Base-by-base conservation (phyloP, 2,888 invertebrate species). In the Netelia fuscicornis region DNA sequence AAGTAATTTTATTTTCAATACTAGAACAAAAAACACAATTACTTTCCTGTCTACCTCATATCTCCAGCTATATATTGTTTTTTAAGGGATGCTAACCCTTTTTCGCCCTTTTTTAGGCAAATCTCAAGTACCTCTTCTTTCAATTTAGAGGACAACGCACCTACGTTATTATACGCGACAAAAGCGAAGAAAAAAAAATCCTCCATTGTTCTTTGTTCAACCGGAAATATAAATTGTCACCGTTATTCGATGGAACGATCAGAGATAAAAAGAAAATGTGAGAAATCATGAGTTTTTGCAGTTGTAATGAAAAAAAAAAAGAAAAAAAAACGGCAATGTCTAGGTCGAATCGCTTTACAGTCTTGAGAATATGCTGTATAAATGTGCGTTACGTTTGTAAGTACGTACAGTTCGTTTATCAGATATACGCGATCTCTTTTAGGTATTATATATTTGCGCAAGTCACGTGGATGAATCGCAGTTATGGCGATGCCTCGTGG, bases 381-480 rank as follows among this genome's bases (percentile, higher is more conserved):
- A n/a, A 11, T 68, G n/a, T 37, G 1, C n/a, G 6, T 37, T 37
- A 37, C 37, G 5, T 37, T 37, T 37, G 37, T 37, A 37, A 37
- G 6, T 37, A 6, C 37, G 37, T 37, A 37, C 20, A 37, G 6
- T 5, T 37, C 37, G 37, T 37, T 37, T 37, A 37, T 37, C 37
- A 1, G 37, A 17, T 37, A 56, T n/a, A 79, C n/a, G 25, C 62
- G 54, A 64, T 44, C 62, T 62, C 44, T 64, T 78, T 62, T 60
- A 60, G 79, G 76, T 75, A 65, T 80, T 65, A 72, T 30, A 30
- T 72, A 54, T 72, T 85, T 85, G 71, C 85, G 79, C 72, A 85
- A 85, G 62, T 44, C 60, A n/a, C 67, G 56, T 58, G 42, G 65
- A 23, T 72, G 82, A 80, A 80, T 82, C 67, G 75, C 71, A 37